These are phyloP conservation scores for Nerophis ophidion DNA, from an alignment of 2,113 vertebrate species.

Conservation along the genomic window DNA sequence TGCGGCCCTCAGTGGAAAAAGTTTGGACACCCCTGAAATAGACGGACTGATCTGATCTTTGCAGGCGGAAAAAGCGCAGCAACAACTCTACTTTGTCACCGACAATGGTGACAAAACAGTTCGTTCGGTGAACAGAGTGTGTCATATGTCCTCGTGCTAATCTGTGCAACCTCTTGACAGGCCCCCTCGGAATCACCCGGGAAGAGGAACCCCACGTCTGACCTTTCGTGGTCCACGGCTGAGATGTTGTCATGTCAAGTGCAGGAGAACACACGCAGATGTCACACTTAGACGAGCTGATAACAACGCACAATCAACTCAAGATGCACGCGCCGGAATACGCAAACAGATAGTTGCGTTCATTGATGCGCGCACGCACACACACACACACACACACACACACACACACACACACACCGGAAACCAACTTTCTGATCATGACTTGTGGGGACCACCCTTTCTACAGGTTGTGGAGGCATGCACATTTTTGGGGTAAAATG, in stretches of 20 bases:
- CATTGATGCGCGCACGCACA: constrained; percentile 14
- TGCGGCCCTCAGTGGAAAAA: no score
- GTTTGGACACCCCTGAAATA: no score
- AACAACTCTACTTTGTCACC: constrained; percentile 19
- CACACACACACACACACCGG: not conserved
- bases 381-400: not conserved
- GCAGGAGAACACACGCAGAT: constrained; percentile 31
- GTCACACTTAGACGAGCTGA: constrained; percentile 12
- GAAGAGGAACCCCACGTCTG: constrained; percentile 24
- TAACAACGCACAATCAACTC: not conserved
- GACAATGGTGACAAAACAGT: constrained; percentile 3
- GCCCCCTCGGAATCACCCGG: constrained; percentile 30
- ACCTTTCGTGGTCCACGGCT: constrained; percentile 38
- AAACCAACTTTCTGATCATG: no score
- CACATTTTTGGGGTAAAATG: no score
- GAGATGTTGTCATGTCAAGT: constrained; percentile 38
- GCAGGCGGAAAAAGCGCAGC: constrained; percentile 21
- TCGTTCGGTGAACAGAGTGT: constrained; percentile 22
- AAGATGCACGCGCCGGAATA: not conserved
- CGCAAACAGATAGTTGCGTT: constrained; percentile 14
- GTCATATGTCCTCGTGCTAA: constrained; percentile 37
- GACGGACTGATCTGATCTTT: no score
- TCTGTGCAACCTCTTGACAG: constrained; percentile 37
- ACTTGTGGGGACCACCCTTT: no score
- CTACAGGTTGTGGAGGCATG: no score